A percentile compares a stretch with the other conserved stretches of the same genome.
These are phyloP conservation scores for Nasonia vitripennis DNA, from an alignment of 1,140 invertebrate genomes.

Conservation along the genomic window DNA sequence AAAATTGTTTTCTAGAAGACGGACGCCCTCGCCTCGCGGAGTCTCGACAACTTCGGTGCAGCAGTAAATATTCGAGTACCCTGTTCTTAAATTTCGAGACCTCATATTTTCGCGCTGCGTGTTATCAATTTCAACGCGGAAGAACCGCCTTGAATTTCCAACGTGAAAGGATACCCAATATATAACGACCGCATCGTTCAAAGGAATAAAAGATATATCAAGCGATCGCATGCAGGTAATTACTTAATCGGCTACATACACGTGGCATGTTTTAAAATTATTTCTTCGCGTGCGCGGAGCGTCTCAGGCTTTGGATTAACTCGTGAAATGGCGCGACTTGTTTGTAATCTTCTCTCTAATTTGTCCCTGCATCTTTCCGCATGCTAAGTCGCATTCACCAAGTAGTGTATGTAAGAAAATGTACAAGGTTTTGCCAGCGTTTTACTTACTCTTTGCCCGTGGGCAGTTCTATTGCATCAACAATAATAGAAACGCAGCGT, in stretches of 20 bases:
- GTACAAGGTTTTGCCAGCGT: neutral
- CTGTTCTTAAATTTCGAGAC: no score
- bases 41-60: no score
- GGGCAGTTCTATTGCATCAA: neutral
- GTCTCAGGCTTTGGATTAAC: neutral
- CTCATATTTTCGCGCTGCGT: neutral
- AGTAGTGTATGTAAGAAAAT: neutral
- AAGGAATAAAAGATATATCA: neutral
- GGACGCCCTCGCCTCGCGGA: no score
- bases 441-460: neutral
- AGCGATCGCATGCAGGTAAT: neutral
- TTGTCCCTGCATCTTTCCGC: neutral
- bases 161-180: neutral
- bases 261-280: neutral
- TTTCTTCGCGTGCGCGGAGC: neutral
- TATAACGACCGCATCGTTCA: neutral
- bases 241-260: neutral
- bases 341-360: constrained; percentile 2
- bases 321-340: neutral
- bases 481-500: no score
- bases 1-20: no score
- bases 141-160: no score
- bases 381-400: neutral
- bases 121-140: neutral
- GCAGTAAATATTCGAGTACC: no score